Evolutionary conservation across 2,888 invertebrate species (phyloP), one percentile per base, ranked within the genome.

Genomic region (Melanostoma mellinum): DNA sequence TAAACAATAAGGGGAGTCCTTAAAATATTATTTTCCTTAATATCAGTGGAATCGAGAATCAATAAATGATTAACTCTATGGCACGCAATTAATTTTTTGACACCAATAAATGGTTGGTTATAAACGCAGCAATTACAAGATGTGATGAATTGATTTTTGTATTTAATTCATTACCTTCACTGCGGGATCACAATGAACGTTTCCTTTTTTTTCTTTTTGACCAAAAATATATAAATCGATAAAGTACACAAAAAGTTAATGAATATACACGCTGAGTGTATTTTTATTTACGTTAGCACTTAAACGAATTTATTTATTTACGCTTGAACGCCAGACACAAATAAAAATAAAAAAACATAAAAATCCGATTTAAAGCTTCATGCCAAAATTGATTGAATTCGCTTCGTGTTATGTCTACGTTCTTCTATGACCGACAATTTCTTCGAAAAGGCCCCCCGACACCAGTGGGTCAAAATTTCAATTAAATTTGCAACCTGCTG

Each of bases 361-460:
- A 35, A 52, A 60, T 50, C 44, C 38, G 32, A 40, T 42, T 52
- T 36, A 38, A 35, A 46, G 58, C 55, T 71, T 77, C 36, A 67
- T 67, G 56, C 65, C 72, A 78, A 58, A 67, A 48, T 72, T 53
- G 35, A 46, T 55, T 3, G 2, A 67, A 75, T 72, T 67, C 60
- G 61, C 55, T 60, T 68, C 44, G 9, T 10, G 35, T 5, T 6
- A 30, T 10, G 4, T 4, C 69, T 77, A 77, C n/a, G 56, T 20
- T 69, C 60, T 81, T 40, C 33, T 63, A 69, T 56, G 68, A 73
- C 68, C 44, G 42, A 38, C 20, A 77, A 52, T n/a, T 52, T 58
- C 33, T 65, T 65, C 56, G 63, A 69, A 73, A 63, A 61, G 48
- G 5, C 4, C 30, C 42, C 42, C 9, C 48, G 35, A 65, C 58